Conservation (phyloP, 2,888 invertebrate species). For the Dicycla oo region DNA sequence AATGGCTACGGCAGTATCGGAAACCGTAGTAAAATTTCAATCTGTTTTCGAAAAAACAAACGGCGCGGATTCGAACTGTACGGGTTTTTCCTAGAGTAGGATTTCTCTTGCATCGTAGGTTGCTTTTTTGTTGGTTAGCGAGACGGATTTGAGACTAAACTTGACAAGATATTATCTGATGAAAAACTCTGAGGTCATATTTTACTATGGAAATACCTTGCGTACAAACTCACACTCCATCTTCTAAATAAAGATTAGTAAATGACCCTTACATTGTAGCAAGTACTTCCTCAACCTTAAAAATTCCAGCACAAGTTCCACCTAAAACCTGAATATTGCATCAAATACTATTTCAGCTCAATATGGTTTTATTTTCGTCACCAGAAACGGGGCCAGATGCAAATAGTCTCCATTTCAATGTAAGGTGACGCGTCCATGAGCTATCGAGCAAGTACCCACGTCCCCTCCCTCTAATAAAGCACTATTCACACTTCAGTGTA, state of each 20-base stretch:
- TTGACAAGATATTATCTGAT: not conserved
- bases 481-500: slow-evolving; percentile 27
- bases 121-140: no score
- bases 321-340: slow-evolving; percentile 2
- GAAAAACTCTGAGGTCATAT: not conserved
- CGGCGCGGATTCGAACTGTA: no score
- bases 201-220: no score
- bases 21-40: no score
- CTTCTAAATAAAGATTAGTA: not conserved
- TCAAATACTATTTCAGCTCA: slow-evolving; percentile 34
- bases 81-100: no score
- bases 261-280: not conserved
- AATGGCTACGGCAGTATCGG: no score
- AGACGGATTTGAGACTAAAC: no score
- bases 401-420: slow-evolving; percentile 53
- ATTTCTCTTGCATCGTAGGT: not conserved
- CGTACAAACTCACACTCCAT: no score
- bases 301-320: not conserved
- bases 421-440: slow-evolving; percentile 38
- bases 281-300: not conserved
- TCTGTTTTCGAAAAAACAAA: no score
- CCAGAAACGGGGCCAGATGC: slow-evolving; percentile 51
- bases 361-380: slow-evolving; percentile 44
- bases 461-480: slow-evolving; percentile 24
- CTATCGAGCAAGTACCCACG: slow-evolving; percentile 23